Percentiles rank a stretch among this genome's conserved stretches.
Conservation (phyloP, 2,797 vertebrate species). For the Bryconaethiops microstoma region DNA sequence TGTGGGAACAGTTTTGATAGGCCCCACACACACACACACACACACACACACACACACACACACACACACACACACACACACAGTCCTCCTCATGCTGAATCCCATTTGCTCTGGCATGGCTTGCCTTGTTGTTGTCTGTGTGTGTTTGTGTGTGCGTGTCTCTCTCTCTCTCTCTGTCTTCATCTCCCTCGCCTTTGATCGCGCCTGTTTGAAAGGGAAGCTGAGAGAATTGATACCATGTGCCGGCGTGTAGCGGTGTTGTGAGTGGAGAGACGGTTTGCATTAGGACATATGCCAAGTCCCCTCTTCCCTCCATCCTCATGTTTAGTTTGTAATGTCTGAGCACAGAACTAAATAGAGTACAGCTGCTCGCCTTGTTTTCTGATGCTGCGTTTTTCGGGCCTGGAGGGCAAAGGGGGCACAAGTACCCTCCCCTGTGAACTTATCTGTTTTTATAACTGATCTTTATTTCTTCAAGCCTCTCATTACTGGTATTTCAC, state of each 20-base stretch:
- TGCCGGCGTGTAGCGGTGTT: not conserved
- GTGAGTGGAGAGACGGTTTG: not conserved
- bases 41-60: no score
- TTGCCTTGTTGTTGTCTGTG: not conserved
- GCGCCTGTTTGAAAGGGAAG: not conserved
- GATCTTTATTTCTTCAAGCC: not conserved
- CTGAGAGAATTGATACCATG: not conserved
- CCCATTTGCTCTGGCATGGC: not conserved
- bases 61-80: not conserved
- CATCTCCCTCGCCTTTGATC: not conserved
- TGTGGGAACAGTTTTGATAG: no score
- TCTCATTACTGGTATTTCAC: not conserved
- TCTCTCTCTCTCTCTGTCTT: not conserved
- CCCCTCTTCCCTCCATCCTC: not conserved
- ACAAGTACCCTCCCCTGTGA: not conserved
- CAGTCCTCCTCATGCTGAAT: not conserved
- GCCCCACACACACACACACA: no score
- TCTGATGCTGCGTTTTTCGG: not conserved
- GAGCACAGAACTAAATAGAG: not conserved
- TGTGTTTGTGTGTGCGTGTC: not conserved
- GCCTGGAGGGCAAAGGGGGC: not conserved
- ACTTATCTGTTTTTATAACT: not conserved
- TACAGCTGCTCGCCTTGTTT: not conserved
- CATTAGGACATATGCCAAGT: not conserved
- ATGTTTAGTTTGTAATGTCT: constrained; percentile 4